Base-by-base conservation (phyloP, 2,888 invertebrate genomes). In the Lamellibrachia columna region DNA sequence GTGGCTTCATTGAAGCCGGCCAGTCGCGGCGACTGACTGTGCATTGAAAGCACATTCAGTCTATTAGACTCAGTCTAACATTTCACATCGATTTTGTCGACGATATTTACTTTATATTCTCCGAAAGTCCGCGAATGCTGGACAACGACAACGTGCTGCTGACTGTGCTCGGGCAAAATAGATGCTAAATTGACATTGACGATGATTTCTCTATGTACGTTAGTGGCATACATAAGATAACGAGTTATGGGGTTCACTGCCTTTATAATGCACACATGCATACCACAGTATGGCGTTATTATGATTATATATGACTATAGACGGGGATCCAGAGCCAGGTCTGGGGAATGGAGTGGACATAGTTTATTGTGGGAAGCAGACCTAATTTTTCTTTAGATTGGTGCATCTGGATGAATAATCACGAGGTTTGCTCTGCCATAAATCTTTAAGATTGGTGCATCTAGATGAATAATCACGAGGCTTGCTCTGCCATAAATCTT, bases 81-180 rank as follows among this genome's bases (percentile, higher is more conserved):
- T 75, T 75, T 75, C 75, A 75, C 75, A 75, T 75, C 75, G 75
- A 75, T 75, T 75, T 75, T 75, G 75, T n/a, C 22, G 75, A 75
- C 75, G 75, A 75, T 75, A 75, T 75, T 75, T 75, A 75, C 22
- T n/a, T 75, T 11, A 75, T 75, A 22, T 75, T 75, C 75, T 6
- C 22, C 15, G 75, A n/a, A 75, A 75, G 22, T n/a, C 6, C 6
- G n/a, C n/a, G 22, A 22, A n/a, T n/a, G 22, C 22, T 75, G 75
- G n/a, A 15, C 22, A 75, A 75, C 75, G 75, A 75, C 75, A 75
- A 75, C 75, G 75, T n/a, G 22, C 15, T 22, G n/a, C 3, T n/a
- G 22, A 15, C 75, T 75, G 2, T 1, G 75, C 75, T 2, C 22
- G 22, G 75, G 4, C 6, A 75, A 75, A 22, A n/a, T 75, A 22